These are phyloP conservation scores for Conus canariensis DNA, from an alignment of 2,888 invertebrate genomes.

Conservation along the genomic window DNA sequence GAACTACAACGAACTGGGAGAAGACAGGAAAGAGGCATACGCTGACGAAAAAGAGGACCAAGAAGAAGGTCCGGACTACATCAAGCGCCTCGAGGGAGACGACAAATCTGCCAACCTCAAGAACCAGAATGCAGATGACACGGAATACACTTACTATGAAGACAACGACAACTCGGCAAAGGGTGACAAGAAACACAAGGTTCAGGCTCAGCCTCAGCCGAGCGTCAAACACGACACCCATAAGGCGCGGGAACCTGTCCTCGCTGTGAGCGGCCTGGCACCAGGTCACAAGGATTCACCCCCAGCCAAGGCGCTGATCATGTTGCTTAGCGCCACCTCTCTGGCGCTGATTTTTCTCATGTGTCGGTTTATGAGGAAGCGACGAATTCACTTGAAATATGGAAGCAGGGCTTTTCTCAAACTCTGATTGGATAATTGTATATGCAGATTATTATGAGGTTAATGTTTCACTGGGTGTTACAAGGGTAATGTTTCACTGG, in stretches of 20 bases:
- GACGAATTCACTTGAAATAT: constrained; percentile 65
- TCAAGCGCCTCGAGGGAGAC: constrained; percentile 59
- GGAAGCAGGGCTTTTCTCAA: constrained; percentile 52
- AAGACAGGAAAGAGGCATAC: constrained; percentile 23
- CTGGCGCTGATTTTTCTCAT: constrained; percentile 63
- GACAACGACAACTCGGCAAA: constrained; percentile 47
- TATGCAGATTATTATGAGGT: too few relatives aligned
- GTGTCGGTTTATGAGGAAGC: constrained; percentile 67
- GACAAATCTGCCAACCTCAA: constrained; percentile 44
- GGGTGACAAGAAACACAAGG: constrained; percentile 47
- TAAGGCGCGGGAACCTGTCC: background rate
- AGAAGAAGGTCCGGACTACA: constrained; percentile 52
- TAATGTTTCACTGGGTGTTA: too few relatives aligned
- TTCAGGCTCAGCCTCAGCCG: constrained; percentile 30
- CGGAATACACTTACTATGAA: constrained; percentile 60
- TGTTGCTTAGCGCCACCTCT: constrained; percentile 59
- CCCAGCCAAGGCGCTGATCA: constrained; percentile 50
- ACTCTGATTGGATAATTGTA: constrained; percentile 32
- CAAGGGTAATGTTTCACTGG: too few relatives aligned
- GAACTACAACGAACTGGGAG: background rate
- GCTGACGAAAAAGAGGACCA: constrained; percentile 48
- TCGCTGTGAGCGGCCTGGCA: constrained; percentile 17
- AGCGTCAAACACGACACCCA: background rate
- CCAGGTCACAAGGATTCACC: constrained; percentile 28
- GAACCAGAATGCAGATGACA: constrained; percentile 43